Percentiles rank a stretch among this genome's conserved stretches.
phyloP scores from a whole-genome alignment of 2,113 vertebrate species.

The Galbula dea region DNA sequence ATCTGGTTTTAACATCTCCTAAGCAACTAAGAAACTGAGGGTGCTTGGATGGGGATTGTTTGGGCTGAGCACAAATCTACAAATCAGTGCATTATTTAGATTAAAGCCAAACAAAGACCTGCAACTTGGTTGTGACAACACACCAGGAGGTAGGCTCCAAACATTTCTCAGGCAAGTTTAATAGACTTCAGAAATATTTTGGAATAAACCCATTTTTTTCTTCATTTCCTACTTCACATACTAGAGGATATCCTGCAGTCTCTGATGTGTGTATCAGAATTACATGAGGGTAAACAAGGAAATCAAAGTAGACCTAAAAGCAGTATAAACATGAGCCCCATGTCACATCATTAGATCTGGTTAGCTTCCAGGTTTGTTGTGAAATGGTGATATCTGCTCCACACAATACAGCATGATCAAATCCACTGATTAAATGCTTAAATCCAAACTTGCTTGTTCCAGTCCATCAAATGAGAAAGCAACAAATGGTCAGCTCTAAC shows the following conservation, averaged over 20 bases:
- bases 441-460: not conserved
- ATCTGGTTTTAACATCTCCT: not conserved
- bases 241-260: not conserved
- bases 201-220: not conserved
- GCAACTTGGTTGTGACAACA: not conserved
- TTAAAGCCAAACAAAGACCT: not conserved
- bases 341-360: fast-evolving
- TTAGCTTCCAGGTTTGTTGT: not conserved
- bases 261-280: not conserved
- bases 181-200: not conserved
- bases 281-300: not conserved
- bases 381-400: not conserved
- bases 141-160: not conserved
- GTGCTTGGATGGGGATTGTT: not conserved
- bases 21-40: not conserved
- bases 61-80: not conserved
- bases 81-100: not conserved
- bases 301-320: not conserved
- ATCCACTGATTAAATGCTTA: too few relatives aligned
- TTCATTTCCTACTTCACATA: not conserved
- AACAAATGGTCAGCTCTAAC: not conserved
- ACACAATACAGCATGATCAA: not conserved
- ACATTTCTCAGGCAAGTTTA: not conserved
- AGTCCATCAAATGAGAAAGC: not conserved
- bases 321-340: not conserved